Evolutionary conservation across 2,797 vertebrate genomes (phyloP), one percentile per base, ranked within the genome.

Genomic region (Tapera naevia): DNA sequence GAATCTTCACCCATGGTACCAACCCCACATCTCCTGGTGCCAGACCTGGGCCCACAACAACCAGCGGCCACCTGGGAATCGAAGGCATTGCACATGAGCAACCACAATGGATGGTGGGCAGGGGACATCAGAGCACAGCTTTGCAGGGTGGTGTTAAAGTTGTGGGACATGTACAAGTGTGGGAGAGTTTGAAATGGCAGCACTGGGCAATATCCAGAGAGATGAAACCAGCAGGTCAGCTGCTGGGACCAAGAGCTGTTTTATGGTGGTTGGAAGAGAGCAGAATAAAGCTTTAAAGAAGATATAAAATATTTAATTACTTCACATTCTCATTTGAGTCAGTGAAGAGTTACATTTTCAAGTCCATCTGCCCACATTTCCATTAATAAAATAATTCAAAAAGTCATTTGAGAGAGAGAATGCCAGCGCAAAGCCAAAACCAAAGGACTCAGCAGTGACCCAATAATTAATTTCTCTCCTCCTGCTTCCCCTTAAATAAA

Each of bases 331-430:
- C 53, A 3, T 74, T 28, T 75, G 57, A 94, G 66, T 71, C 88
- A 75, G 35, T 21, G 81, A 86, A 28, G 76, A 90, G 80, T 56
- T 70, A 39, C 46, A 1, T 70, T 86, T 70, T 45, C n/a, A 9
- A 78, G 86, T 46, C 86, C 80, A 43, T 80, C 92, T 94, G 92
- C 91, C 86, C 80, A 93, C 65, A 67, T 88, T 71, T 60, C 83
- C 88, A 62, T 93, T 88, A 94, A 94, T 86, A 86, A 96, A 94
- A 88, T 51, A 73, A 73, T 78, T 80, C 86, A 27, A 7, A 64
- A 79, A 90, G 53, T 43, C 51, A 45, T 90, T 56, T 65, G 64
- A 74, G 86, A 78, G 41, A 50, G 30, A 46, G 71, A 93, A 82
- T 0, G 0, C 60, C 67, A 70, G 46, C 1, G 0, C 51, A 24